phyloP scores from a whole-genome alignment of 2,888 invertebrate species.

The Dichetophora obliterata region DNA sequence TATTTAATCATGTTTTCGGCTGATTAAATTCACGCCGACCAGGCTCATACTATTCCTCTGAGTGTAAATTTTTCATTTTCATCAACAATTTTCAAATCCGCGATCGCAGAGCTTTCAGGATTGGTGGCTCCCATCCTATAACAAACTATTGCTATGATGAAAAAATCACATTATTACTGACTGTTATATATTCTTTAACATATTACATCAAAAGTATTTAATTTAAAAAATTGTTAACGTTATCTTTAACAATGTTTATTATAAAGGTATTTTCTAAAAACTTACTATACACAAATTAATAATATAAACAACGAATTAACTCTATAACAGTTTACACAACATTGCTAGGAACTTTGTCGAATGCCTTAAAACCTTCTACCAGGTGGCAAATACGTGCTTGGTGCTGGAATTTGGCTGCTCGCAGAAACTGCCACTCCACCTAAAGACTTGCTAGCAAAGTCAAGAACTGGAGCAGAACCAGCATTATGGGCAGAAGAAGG shows the following conservation, averaged over 20 bases:
- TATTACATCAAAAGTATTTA: no score
- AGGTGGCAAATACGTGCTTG: slow-evolving; percentile 57
- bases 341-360: slow-evolving; percentile 10
- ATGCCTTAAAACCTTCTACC: slow-evolving; percentile 54
- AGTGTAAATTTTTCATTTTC: no score
- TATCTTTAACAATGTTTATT: no score
- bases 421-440: slow-evolving; percentile 15
- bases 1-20: no score
- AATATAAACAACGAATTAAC: slow-evolving; percentile 29
- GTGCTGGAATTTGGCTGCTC: slow-evolving; percentile 45
- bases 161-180: no score
- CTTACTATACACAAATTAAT: neutral
- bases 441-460: slow-evolving; percentile 55
- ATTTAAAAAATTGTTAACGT: no score
- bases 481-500: slow-evolving; percentile 57
- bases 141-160: slow-evolving; percentile 20
- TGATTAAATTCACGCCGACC: no score
- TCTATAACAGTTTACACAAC: slow-evolving; percentile 38
- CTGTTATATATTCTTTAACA: no score
- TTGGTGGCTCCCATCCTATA: neutral
- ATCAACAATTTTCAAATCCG: no score
- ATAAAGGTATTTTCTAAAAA: neutral
- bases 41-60: no score
- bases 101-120: no score
- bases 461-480: slow-evolving; percentile 58